These are phyloP conservation scores for Cricetomys ansorgei DNA, from an alignment of 2,113 vertebrate genomes.

Conservation along the genomic window DNA sequence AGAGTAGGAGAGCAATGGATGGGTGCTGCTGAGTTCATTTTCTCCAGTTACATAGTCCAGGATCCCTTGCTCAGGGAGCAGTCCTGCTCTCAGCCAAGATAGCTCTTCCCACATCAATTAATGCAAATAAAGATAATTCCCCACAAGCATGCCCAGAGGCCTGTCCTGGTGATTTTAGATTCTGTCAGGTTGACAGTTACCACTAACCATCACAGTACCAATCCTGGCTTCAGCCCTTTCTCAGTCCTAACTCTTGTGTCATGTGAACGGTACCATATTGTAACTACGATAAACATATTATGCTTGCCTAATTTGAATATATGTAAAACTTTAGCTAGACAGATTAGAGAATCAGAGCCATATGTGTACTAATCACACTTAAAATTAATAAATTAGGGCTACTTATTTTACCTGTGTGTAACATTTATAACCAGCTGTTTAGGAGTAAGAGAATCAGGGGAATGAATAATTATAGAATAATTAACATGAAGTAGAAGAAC, in stretches of 20 bases:
- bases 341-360: neutral
- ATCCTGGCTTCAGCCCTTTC: neutral
- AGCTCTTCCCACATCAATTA: neutral
- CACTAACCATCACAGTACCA: neutral
- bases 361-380: neutral
- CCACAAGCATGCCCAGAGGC: constrained; percentile 20
- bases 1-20: neutral
- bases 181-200: neutral
- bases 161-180: neutral
- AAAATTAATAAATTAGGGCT: neutral
- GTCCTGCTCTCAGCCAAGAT: neutral
- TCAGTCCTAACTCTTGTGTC: neutral
- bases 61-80: neutral
- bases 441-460: neutral
- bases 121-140: neutral
- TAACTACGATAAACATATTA: neutral
- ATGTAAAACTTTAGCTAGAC: neutral
- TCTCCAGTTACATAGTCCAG: too few relatives aligned
- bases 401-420: neutral
- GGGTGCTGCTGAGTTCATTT: neutral
- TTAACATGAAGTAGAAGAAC: neutral
- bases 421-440: neutral
- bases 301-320: neutral
- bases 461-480: neutral
- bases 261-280: neutral